Evolutionary conservation across 2,797 vertebrate genomes (phyloP).

Genomic region (Euthynnus affinis): DNA sequence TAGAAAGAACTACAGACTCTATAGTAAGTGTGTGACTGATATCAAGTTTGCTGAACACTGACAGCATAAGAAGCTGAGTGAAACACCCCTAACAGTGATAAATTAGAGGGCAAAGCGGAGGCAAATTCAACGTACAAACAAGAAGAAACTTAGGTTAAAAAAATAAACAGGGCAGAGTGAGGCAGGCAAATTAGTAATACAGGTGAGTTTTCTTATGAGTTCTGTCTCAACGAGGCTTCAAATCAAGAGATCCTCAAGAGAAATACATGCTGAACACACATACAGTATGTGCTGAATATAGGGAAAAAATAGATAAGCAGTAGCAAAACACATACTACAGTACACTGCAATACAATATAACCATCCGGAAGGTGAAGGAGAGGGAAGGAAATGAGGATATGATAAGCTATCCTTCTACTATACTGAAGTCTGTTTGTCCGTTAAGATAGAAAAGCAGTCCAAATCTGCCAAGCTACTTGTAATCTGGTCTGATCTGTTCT

Average conservation of each 20-base stretch:
- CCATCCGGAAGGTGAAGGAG: neutral
- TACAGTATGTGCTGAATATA: neutral
- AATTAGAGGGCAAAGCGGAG: no score
- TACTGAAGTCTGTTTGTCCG: neutral
- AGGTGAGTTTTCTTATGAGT: no score
- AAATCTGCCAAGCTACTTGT: neutral
- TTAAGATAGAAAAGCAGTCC: no score
- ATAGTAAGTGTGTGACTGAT: neutral
- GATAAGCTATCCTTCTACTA: neutral
- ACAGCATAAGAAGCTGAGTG: no score
- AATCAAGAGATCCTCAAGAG: neutral
- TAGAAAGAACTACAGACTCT: neutral
- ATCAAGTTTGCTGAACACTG: no score
- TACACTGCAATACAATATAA: neutral
- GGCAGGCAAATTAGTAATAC: neutral
- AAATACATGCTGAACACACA: neutral
- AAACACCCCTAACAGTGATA: neutral
- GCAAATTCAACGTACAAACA: no score
- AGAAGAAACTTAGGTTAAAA: no score
- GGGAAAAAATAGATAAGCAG: neutral
- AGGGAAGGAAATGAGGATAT: neutral
- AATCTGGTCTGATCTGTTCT: neutral
- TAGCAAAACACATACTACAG: neutral
- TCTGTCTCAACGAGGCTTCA: no score
- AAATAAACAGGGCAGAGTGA: neutral